A percentile compares a stretch with the other conserved stretches of the same genome.
phyloP scores from a whole-genome alignment of 2,888 invertebrate genomes.

The Autographa pulchrina region DNA sequence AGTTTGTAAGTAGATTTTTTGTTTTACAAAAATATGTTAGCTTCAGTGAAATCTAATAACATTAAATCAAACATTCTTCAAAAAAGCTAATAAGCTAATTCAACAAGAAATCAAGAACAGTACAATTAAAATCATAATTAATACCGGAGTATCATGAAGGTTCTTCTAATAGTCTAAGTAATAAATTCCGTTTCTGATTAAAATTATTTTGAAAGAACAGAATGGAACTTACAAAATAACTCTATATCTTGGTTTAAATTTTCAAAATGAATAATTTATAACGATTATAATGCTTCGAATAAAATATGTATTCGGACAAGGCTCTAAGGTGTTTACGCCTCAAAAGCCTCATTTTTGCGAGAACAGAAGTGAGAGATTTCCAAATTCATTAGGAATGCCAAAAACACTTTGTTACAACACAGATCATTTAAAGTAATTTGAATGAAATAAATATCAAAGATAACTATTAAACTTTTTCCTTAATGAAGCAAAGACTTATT shows the following conservation, averaged over 20 bases:
- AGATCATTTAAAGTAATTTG: slow-evolving; percentile 3
- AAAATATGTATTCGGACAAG: slow-evolving; percentile 16
- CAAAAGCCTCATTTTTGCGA: slow-evolving; percentile 10
- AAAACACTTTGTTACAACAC: slow-evolving; percentile 20
- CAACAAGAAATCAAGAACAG: not conserved
- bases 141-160: not conserved
- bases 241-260: slow-evolving; percentile 11
- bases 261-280: slow-evolving; percentile 35
- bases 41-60: no score
- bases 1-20: no score
- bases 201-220: not conserved
- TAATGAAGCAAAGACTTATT: not conserved
- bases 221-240: slow-evolving; percentile 7
- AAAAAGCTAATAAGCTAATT: not conserved
- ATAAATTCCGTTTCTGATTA: slow-evolving; percentile 2
- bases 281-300: slow-evolving; percentile 20
- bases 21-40: no score
- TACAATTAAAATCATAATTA: slow-evolving; percentile 1
- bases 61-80: no score
- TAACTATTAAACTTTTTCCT: not conserved
- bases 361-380: slow-evolving; percentile 10
- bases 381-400: slow-evolving; percentile 12
- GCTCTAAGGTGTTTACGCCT: slow-evolving; percentile 10
- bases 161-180: not conserved
- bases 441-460: slow-evolving; percentile 8